These are phyloP conservation scores for Callionymus lyra DNA, from an alignment of 2,113 vertebrate species.

Conservation along the genomic window DNA sequence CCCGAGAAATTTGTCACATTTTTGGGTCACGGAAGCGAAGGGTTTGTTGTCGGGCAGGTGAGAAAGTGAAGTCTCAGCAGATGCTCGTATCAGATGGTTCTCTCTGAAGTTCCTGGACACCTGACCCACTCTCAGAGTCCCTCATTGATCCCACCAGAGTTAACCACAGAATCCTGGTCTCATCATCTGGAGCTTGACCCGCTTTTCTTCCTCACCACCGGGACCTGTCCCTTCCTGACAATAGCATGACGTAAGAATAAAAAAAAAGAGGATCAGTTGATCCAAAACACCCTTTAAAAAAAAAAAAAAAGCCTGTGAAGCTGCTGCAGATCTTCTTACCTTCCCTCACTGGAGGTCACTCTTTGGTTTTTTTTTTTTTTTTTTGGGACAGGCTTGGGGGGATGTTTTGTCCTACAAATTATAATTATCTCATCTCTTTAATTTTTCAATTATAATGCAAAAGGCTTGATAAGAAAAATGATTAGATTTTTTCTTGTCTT, in stretches of 20 bases:
- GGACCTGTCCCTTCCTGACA: constrained; percentile 58
- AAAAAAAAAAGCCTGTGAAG: constrained; percentile 15
- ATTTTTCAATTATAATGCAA: constrained; percentile 74
- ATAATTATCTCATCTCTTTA: constrained; percentile 71
- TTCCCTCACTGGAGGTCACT: constrained; percentile 67
- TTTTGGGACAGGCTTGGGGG: constrained; percentile 69
- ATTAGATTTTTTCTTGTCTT: constrained; percentile 46
- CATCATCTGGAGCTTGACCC: constrained; percentile 66
- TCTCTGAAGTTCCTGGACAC: neutral
- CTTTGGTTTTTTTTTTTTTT: constrained; percentile 54
- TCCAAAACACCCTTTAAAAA: no score
- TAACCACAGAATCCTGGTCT: constrained; percentile 40
- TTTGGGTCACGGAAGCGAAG: constrained; percentile 67
- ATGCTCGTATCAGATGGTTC: constrained; percentile 16
- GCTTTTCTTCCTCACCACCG: constrained; percentile 59
- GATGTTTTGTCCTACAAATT: constrained; percentile 74
- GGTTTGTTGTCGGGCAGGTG: constrained; percentile 68
- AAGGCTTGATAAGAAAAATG: constrained; percentile 62
- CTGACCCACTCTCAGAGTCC: no score
- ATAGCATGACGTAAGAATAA: constrained; percentile 40
- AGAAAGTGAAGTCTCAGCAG: constrained; percentile 21
- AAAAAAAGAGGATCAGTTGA: constrained; percentile 48
- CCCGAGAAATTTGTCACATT: constrained; percentile 67
- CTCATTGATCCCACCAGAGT: constrained; percentile 58
- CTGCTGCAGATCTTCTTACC: constrained; percentile 32